Base-by-base conservation (phyloP, 2,888 invertebrate species). In the Drosophila pseudotalamancana region DNA sequence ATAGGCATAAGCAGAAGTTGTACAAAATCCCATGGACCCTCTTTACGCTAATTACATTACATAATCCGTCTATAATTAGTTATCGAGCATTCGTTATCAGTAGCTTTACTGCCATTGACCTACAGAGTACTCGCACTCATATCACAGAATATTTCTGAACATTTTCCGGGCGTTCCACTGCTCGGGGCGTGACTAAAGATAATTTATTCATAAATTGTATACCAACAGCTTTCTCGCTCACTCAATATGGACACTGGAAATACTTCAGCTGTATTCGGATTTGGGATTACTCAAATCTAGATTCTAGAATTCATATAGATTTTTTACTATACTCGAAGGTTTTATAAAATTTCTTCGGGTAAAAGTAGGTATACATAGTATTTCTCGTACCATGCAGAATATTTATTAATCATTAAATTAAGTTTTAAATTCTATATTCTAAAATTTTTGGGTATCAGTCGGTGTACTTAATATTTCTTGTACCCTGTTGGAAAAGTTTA, bases 141-240 rank as follows among this genome's bases (percentile, higher is more conserved):
- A 21, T 6, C 34, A 12, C 8, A 11, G 4, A 4, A 29, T 31
- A 16, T n/a, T n/a, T n/a, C 34, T 16, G 12, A 40, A 18, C 12
- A 46, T 14, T 29, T 31, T 46, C 14, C 16, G n/a, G 39, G 2
- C 25, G 16, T 31, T 16, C 11, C 21, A 34, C 27, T 35, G 5
- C 5, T 14, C 34, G 31, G 31, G 68, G 61, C 29, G 56, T 42
- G 57, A 27, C 60, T 12, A 12, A 1, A 45, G 53, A 54, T 72
- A 66, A 66, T 59, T 63, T 55, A 72, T 62, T 43, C 72, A 72
- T 53, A 42, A 45, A 42, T 61, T 53, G 21, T 31, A 32, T 29
- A 11, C n/a, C 25, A 2, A 55, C n/a, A 25, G 12, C 11, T 35
- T 12, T 49, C 9, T 0, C 34, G 34, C 14, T 29, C 27, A 4